Evolutionary conservation across 2,797 vertebrate species (phyloP).

Genomic region (Oophaga sylvatica): DNA sequence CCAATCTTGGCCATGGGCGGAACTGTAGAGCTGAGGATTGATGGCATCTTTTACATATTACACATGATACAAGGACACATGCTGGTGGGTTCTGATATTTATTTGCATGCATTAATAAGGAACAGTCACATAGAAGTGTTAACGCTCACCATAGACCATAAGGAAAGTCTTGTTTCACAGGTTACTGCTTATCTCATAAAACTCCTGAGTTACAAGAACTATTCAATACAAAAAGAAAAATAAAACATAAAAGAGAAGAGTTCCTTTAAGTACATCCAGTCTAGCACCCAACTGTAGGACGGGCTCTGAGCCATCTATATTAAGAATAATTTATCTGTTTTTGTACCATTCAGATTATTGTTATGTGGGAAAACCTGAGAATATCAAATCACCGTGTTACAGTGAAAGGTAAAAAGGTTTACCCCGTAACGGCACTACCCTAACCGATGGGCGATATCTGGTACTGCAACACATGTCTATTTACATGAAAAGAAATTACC

Average conservation of each 20-base stretch:
- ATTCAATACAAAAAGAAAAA: not conserved
- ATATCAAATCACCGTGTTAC: not conserved
- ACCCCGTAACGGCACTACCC: not conserved
- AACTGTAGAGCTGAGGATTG: not conserved
- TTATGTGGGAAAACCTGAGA: not conserved
- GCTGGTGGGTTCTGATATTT: not conserved
- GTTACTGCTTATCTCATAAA: not conserved
- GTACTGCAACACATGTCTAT: not conserved
- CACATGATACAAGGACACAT: not conserved
- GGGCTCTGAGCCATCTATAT: not conserved
- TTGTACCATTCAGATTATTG: not conserved
- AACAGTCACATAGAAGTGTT: not conserved
- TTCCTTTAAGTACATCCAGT: not conserved
- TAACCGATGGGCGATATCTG: not conserved
- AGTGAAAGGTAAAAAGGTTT: not conserved
- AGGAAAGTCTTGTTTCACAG: not conserved
- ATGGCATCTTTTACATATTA: not conserved
- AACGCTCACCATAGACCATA: not conserved
- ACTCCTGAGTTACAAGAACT: not conserved
- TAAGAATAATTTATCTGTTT: not conserved
- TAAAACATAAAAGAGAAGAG: not conserved
- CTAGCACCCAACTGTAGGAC: not conserved
- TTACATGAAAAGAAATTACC: not conserved
- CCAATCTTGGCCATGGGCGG: too few relatives aligned
- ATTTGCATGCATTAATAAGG: not conserved